Conservation (phyloP, 64 coral and sea anemone species). For the Actinia tenebrosa region DNA sequence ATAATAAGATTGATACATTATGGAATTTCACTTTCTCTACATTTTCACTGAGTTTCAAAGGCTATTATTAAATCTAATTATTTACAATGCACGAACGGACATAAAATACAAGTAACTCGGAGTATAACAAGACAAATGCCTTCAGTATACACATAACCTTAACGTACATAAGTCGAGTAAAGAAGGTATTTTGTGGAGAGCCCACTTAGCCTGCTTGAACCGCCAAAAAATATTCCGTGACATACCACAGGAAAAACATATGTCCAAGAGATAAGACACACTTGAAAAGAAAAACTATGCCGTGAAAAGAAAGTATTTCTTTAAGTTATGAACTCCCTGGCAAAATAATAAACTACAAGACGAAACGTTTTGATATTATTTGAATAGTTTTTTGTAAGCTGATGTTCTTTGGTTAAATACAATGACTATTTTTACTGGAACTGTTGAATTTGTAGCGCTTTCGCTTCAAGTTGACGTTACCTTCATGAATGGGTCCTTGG, state of each 20-base stretch:
- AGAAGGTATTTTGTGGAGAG: not conserved
- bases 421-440: not conserved
- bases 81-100: not conserved
- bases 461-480: not conserved
- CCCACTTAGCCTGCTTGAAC: constrained; percentile 5
- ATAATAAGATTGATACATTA: not conserved
- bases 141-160: not conserved
- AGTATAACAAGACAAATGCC: not conserved
- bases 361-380: not conserved
- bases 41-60: not conserved
- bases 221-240: not conserved
- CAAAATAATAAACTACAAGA: not conserved
- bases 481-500: not conserved
- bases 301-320: not conserved
- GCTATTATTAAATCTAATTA: not conserved
- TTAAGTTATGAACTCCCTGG: not conserved
- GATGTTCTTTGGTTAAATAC: not conserved
- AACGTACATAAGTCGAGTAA: not conserved
- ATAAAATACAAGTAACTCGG: not conserved
- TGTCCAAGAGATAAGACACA: not conserved
- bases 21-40: not conserved
- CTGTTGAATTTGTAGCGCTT: not conserved
- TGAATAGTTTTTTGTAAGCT: not conserved
- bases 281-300: not conserved
- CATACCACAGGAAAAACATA: constrained; percentile 10